Evolutionary conservation across 2,888 invertebrate genomes (phyloP).

Genomic region (Mesorhabditis belari): DNA sequence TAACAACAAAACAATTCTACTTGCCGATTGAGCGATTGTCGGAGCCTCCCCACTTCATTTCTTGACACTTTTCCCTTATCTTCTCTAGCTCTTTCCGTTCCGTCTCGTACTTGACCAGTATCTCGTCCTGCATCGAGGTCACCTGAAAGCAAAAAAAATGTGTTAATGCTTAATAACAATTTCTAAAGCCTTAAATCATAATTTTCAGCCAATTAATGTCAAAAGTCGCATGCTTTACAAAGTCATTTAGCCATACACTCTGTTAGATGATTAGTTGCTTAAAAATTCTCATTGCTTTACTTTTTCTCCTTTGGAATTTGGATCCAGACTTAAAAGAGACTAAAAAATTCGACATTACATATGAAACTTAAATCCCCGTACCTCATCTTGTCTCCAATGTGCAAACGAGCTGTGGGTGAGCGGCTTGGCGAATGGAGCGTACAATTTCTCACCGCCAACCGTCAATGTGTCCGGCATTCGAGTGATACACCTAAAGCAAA

Average conservation of each 20-base stretch:
- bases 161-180: too few relatives aligned
- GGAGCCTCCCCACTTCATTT: too few relatives aligned
- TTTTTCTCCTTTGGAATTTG: too few relatives aligned
- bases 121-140: slow-evolving; percentile 8
- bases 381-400: slow-evolving; percentile 11
- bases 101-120: slow-evolving; percentile 13
- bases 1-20: too few relatives aligned
- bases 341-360: slow-evolving; percentile 1
- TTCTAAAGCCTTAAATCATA: too few relatives aligned
- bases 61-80: too few relatives aligned
- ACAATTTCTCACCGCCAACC: not conserved
- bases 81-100: slow-evolving; percentile 2
- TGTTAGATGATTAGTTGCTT: too few relatives aligned
- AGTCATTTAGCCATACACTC: not conserved
- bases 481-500: not conserved
- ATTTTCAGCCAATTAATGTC: too few relatives aligned
- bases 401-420: slow-evolving; percentile 14
- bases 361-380: not conserved
- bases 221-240: too few relatives aligned
- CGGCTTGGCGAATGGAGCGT: slow-evolving; percentile 3
- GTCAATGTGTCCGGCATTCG: slow-evolving; percentile 16
- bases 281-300: too few relatives aligned
- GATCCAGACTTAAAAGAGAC: not conserved
- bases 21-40: too few relatives aligned
- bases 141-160: too few relatives aligned